These are phyloP conservation scores for Menura novaehollandiae DNA, from an alignment of 2,113 vertebrate genomes.

Conservation along the genomic window DNA sequence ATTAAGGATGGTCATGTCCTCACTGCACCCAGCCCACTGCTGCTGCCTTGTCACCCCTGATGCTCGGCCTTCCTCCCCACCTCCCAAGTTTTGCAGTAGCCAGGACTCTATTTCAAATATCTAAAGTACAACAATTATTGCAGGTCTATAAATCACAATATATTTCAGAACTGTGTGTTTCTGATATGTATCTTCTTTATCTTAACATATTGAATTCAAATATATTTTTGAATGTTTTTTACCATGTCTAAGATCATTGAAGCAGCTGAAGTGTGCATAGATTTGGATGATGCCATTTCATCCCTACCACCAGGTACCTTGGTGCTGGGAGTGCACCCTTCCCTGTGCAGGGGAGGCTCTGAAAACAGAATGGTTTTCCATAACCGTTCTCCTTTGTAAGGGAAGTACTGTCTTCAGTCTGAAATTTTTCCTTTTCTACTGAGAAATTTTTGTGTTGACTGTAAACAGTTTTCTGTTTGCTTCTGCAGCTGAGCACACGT, in stretches of 20 bases:
- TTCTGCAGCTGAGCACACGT: neutral
- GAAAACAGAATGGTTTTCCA: neutral
- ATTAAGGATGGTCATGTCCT: neutral
- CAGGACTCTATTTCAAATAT: neutral
- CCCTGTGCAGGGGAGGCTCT: neutral
- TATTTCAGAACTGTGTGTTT: neutral
- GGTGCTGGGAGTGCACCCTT: neutral
- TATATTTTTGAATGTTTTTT: neutral
- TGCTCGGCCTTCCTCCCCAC: neutral
- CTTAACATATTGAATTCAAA: neutral
- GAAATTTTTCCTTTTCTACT: neutral
- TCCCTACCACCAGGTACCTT: neutral
- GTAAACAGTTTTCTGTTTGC: neutral
- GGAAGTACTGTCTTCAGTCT: neutral
- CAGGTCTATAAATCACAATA: neutral
- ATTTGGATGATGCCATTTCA: neutral
- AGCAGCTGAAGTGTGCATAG: neutral
- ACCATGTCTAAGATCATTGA: neutral
- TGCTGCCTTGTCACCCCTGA: neutral
- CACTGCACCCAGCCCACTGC: neutral
- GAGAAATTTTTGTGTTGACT: neutral
- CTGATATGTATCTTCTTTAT: neutral
- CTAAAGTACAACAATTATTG: neutral
- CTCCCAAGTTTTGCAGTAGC: neutral
- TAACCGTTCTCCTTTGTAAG: neutral